Percentiles rank a stretch among this genome's conserved stretches.
phyloP scores from a whole-genome alignment of 2,113 vertebrate genomes.

The Nannobrachium achirus region DNA sequence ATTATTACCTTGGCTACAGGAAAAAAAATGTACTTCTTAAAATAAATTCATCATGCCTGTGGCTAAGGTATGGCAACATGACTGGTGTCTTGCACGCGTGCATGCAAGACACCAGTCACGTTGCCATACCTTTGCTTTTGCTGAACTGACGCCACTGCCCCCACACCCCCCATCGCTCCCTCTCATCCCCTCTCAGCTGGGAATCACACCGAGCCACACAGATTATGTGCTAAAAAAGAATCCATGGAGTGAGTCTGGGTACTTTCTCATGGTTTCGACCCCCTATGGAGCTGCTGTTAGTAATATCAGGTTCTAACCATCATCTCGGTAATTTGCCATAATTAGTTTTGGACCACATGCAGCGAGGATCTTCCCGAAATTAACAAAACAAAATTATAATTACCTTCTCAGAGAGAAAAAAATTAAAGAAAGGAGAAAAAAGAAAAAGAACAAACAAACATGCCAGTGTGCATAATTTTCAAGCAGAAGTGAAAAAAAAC shows the following conservation, averaged over 20 bases:
- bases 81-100: no score
- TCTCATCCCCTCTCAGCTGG: neutral
- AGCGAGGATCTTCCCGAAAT: neutral
- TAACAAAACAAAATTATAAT: conserved; percentile 5
- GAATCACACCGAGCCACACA: neutral
- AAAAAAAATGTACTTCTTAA: no score
- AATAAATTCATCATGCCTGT: no score
- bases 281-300: neutral
- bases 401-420: neutral
- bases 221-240: neutral
- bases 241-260: neutral
- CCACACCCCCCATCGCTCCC: no score
- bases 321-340: neutral
- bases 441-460: neutral
- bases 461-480: neutral
- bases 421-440: no score
- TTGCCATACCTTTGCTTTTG: no score
- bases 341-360: neutral
- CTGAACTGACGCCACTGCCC: no score
- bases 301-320: neutral
- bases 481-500: neutral
- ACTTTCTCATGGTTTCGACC: neutral
- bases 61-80: no score
- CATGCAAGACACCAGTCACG: no score
- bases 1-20: no score